These are phyloP conservation scores for Tachycineta bicolor DNA, from an alignment of 2,113 vertebrate species.

Conservation along the genomic window DNA sequence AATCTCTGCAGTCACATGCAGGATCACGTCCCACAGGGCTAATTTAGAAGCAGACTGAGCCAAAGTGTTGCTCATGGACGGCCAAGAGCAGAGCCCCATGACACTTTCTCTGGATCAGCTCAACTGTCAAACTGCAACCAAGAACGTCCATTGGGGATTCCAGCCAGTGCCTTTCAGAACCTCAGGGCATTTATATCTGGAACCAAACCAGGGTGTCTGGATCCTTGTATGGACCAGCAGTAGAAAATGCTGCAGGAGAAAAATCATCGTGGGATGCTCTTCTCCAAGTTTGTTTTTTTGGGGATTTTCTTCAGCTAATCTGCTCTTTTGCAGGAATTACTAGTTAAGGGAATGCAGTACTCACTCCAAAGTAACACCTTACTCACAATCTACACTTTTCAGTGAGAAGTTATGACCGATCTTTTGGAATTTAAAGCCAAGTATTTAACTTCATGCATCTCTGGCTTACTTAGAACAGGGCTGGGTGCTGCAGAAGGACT, in stretches of 20 bases:
- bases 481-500: not conserved
- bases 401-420: accelerated
- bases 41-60: not conserved
- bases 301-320: not conserved
- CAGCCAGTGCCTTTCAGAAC: not conserved
- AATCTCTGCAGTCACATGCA: not conserved
- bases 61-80: not conserved
- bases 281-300: not conserved
- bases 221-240: not conserved
- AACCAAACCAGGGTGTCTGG: not conserved
- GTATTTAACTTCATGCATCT: not conserved
- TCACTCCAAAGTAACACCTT: not conserved
- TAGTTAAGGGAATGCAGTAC: not conserved
- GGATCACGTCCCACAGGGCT: not conserved
- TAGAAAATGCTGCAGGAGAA: not conserved
- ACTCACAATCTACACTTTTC: not conserved
- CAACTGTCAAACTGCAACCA: not conserved
- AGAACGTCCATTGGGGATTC: not conserved
- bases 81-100: not conserved
- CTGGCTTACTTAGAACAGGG: not conserved
- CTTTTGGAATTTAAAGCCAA: not conserved
- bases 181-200: not conserved
- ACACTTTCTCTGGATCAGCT: not conserved
- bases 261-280: not conserved
- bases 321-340: not conserved